phyloP scores from a whole-genome alignment of 2,888 invertebrate species.

The Tigriopus californicus region DNA sequence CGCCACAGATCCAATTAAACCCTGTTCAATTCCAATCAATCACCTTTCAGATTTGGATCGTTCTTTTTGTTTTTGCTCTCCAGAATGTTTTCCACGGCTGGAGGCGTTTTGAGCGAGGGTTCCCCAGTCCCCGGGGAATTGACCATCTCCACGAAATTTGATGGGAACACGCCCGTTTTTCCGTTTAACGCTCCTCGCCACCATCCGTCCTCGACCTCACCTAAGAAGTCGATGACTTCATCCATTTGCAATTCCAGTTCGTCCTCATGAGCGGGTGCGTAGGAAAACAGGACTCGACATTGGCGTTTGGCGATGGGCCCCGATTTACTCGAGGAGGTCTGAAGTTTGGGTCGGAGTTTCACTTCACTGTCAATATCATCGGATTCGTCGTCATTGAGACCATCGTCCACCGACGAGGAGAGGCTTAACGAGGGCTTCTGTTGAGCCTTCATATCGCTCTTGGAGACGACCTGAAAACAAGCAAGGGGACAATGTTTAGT shows the following conservation, averaged over 20 bases:
- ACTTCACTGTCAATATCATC: no score
- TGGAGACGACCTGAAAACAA: not conserved
- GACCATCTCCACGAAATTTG: conserved; percentile 61
- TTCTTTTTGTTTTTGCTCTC: conserved; percentile 17
- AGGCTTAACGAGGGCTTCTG: not conserved
- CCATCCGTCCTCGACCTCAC: conserved; percentile 83
- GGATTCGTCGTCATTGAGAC: not conserved
- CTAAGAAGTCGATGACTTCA: conserved; percentile 71
- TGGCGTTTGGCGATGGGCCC: not conserved
- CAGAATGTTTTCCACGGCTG: not conserved
- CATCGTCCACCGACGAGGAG: not conserved
- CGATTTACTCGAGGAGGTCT: no score
- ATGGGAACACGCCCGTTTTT: conserved; percentile 71
- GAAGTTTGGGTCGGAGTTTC: no score
- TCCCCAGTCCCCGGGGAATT: conserved; percentile 17
- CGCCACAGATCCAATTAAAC: not conserved
- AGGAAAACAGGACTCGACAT: conserved; percentile 71
- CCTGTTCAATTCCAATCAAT: not conserved
- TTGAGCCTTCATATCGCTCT: not conserved
- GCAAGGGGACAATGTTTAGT: not conserved
- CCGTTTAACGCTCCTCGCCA: conserved; percentile 70
- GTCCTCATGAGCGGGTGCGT: conserved; percentile 80
- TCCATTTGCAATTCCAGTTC: conserved; percentile 70
- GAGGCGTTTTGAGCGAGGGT: not conserved
- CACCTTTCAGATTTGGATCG: not conserved